Conservation (phyloP, 1,140 invertebrate species). For the Papilio polyxenes region DNA sequence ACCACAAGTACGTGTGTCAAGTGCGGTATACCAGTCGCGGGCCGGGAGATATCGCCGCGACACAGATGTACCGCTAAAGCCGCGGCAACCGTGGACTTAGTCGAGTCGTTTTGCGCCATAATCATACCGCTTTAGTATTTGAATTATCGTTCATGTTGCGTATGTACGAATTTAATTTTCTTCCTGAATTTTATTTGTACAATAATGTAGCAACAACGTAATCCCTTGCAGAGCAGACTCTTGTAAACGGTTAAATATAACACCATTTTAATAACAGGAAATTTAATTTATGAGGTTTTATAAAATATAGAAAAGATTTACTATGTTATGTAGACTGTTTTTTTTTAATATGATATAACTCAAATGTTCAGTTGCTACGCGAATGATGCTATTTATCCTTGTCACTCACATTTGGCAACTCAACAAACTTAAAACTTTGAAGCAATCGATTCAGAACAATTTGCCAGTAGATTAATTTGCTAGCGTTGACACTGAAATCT, state of each 20-base stretch:
- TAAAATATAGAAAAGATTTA: too few relatives aligned
- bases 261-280: too few relatives aligned
- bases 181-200: not conserved
- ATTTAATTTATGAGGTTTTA: too few relatives aligned
- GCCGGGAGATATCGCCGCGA: constrained; percentile 1
- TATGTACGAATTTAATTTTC: constrained; percentile 6
- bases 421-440: too few relatives aligned
- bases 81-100: constrained; percentile 28
- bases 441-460: too few relatives aligned
- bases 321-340: too few relatives aligned
- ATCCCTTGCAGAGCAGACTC: not conserved
- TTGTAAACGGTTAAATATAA: not conserved
- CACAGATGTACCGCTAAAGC: constrained; percentile 32
- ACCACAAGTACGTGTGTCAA: constrained; percentile 21
- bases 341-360: too few relatives aligned
- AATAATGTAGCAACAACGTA: not conserved
- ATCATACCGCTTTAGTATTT: constrained; percentile 21
- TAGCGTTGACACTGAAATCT: not conserved
- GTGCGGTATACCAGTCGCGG: constrained; percentile 7
- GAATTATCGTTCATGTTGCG: constrained; percentile 25
- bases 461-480: too few relatives aligned
- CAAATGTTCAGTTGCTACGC: too few relatives aligned
- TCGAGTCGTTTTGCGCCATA: constrained; percentile 28
- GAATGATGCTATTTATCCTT: too few relatives aligned
- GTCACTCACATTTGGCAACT: too few relatives aligned